Conservation (phyloP, 1,140 invertebrate genomes). For the Araneus ventricosus region DNA sequence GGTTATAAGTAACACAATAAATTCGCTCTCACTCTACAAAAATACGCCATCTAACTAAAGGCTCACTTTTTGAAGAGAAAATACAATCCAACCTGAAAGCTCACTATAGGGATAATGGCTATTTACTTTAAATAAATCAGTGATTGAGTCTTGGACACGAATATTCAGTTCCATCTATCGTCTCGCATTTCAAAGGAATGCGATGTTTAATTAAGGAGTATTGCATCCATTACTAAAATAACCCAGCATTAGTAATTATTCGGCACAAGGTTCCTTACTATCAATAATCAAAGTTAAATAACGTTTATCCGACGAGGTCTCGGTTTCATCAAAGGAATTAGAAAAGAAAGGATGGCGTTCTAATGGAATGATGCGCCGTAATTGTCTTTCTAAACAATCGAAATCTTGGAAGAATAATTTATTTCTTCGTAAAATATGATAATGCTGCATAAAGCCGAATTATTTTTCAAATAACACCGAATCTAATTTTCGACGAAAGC, state of each 20-base stretch:
- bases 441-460: neutral
- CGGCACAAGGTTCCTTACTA: neutral
- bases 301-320: neutral
- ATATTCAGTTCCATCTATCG: neutral
- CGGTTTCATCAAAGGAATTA: neutral
- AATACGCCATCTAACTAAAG: too few species aligned
- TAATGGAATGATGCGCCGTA: neutral
- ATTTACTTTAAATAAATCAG: neutral
- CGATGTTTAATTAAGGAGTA: neutral
- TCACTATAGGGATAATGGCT: neutral
- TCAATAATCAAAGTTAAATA: neutral
- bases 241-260: neutral
- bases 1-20: too few species aligned
- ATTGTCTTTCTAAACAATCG: neutral
- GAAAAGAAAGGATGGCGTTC: neutral
- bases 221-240: neutral
- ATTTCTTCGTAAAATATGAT: neutral
- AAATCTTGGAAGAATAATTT: neutral
- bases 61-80: too few species aligned
- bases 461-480: neutral
- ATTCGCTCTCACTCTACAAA: neutral
- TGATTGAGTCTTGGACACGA: neutral
- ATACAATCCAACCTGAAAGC: too few species aligned
- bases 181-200: neutral
- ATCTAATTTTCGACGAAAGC: neutral